Percentiles rank a stretch among this genome's conserved stretches.
These are phyloP conservation scores for Baronia brevicornis DNA, from an alignment of 2,888 invertebrate genomes.

Conservation along the genomic window DNA sequence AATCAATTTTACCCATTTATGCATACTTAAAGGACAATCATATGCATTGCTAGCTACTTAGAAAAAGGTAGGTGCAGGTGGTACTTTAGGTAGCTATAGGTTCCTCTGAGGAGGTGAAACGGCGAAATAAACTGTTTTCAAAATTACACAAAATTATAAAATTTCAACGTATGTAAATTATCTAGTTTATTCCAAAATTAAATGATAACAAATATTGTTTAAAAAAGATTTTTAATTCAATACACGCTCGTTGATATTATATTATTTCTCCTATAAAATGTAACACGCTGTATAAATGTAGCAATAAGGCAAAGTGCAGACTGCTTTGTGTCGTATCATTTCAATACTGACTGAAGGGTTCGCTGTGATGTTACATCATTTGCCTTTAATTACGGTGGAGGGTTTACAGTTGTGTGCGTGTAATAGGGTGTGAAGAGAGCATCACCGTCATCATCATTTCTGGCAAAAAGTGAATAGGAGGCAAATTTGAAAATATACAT, in stretches of 20 bases:
- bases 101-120: too few species aligned
- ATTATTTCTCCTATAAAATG: too few species aligned
- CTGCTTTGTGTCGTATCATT: constrained; percentile 53
- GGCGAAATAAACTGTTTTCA: too few species aligned
- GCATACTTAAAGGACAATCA: too few species aligned
- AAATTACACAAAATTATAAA: too few species aligned
- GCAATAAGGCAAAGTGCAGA: constrained; percentile 70
- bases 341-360: constrained; percentile 41
- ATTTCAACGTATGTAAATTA: too few species aligned
- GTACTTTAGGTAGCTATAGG: too few species aligned
- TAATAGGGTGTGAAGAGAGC: constrained; percentile 25
- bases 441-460: constrained; percentile 11
- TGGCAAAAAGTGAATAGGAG: constrained; percentile 6
- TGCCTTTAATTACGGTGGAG: constrained; percentile 53
- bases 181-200: constrained; percentile 1
- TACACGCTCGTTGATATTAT: too few species aligned
- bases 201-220: background rate
- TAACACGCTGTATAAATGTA: constrained; percentile 36
- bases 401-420: constrained; percentile 18
- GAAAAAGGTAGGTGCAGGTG: too few species aligned
- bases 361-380: constrained; percentile 45
- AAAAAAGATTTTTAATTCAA: background rate
- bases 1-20: too few species aligned
- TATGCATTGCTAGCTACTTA: too few species aligned
- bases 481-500: too few species aligned